Conservation (phyloP, 2,888 invertebrate species). For the Morpho helenor region DNA sequence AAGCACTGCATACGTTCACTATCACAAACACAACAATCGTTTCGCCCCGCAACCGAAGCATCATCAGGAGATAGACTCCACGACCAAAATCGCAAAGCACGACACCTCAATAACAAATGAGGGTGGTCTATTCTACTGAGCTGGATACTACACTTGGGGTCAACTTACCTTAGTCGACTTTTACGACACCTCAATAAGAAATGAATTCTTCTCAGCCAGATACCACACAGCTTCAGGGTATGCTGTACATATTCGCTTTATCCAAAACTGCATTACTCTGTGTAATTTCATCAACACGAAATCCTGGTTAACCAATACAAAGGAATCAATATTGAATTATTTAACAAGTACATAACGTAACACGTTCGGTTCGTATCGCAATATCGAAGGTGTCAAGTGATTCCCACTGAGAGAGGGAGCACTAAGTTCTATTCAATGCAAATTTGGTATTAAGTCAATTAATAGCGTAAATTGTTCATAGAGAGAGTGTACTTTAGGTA, state of each 20-base stretch:
- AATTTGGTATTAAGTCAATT: constrained; percentile 2
- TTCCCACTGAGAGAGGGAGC: constrained; percentile 21
- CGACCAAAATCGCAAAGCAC: too few species aligned
- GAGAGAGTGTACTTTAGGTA: not conserved
- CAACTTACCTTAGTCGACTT: too few species aligned
- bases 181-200: too few species aligned
- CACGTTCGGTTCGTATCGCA: constrained; percentile 6
- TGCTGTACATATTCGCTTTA: not conserved
- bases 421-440: constrained; percentile 16
- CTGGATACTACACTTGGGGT: too few species aligned
- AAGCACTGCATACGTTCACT: too few species aligned
- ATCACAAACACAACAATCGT: too few species aligned
- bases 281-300: constrained; percentile 2
- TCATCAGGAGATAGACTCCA: too few species aligned
- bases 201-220: too few species aligned
- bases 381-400: constrained; percentile 23
- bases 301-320: constrained; percentile 1
- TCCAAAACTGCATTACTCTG: constrained; percentile 2
- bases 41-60: too few species aligned
- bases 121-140: too few species aligned
- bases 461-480: not conserved
- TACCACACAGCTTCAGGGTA: not conserved
- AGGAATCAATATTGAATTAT: constrained; percentile 6
- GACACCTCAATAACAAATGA: too few species aligned
- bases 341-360: constrained; percentile 1